Conservation (phyloP, 1,140 invertebrate genomes). For the Drosophila baimaii region DNA sequence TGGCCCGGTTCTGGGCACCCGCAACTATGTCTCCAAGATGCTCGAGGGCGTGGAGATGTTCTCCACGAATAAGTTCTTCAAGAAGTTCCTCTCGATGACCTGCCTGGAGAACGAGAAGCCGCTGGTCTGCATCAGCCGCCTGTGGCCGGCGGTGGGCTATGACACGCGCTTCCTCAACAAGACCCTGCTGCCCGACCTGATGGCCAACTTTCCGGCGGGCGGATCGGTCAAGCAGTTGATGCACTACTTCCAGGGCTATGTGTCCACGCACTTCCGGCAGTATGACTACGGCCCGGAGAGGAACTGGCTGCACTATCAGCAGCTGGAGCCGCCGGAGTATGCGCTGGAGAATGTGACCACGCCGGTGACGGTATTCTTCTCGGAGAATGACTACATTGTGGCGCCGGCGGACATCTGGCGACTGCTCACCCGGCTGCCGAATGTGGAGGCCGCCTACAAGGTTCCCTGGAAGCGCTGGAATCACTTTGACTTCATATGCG, state of each 20-base stretch:
- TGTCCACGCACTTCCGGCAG: conserved; percentile 79
- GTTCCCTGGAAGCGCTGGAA: conserved; percentile 88
- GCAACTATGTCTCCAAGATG: conserved; percentile 84
- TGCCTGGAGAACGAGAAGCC: conserved; percentile 85
- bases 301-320: conserved; percentile 85
- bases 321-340: conserved; percentile 86
- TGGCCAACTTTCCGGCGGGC: conserved; percentile 85
- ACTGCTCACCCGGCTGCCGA: conserved; percentile 82
- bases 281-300: conserved; percentile 85
- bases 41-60: conserved; percentile 86
- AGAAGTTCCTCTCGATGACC: conserved; percentile 84
- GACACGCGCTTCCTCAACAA: conserved; percentile 84
- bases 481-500: conserved; percentile 90
- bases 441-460: conserved; percentile 81
- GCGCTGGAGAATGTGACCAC: conserved; percentile 86
- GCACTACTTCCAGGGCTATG: conserved; percentile 85
- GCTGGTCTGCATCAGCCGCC: conserved; percentile 85
- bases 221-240: conserved; percentile 85
- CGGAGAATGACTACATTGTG: conserved; percentile 87
- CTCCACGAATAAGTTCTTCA: conserved; percentile 85
- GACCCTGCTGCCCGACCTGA: conserved; percentile 84
- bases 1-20: conserved; percentile 64
- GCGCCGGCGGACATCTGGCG: conserved; percentile 87
- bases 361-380: conserved; percentile 87
- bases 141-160: conserved; percentile 86